Conservation (phyloP, 1,140 invertebrate species). For the Caenorhabditis briggsae region DNA sequence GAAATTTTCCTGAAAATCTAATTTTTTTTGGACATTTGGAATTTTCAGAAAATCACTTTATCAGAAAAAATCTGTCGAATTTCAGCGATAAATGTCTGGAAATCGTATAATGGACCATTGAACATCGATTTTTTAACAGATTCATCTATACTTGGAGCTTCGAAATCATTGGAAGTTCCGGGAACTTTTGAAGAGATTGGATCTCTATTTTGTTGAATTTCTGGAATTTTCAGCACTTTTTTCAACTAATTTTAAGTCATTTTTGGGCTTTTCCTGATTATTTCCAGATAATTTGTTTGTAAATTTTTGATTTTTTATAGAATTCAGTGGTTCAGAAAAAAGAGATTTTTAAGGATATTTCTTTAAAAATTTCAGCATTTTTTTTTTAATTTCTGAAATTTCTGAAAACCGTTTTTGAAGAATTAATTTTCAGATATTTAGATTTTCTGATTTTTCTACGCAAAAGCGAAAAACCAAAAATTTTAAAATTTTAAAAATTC, state of each 20-base stretch:
- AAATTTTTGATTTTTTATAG: too few relatives aligned
- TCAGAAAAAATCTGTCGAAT: not conserved
- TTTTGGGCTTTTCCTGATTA: too few relatives aligned
- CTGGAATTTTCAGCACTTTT: not conserved
- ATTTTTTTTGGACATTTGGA: not conserved
- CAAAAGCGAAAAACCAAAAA: too few relatives aligned
- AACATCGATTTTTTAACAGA: slow-evolving; percentile 12
- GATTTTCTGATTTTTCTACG: too few relatives aligned
- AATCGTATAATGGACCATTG: not conserved
- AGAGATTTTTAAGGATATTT: too few relatives aligned
- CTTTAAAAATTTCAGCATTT: too few relatives aligned
- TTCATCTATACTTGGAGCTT: not conserved
- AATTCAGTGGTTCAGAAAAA: too few relatives aligned
- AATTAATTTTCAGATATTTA: too few relatives aligned
- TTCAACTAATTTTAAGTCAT: too few relatives aligned
- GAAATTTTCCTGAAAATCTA: not conserved
- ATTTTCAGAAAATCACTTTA: not conserved
- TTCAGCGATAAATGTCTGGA: not conserved
- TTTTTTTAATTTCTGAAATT: too few relatives aligned
- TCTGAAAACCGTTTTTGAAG: too few relatives aligned
- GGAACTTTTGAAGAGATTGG: slow-evolving; percentile 20
- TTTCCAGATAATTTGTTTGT: too few relatives aligned
- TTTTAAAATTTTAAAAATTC: not conserved
- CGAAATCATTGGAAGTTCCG: not conserved
- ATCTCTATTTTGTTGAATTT: slow-evolving; percentile 41